Conservation (phyloP, 2,888 invertebrate species). For the Tineola bisselliella region DNA sequence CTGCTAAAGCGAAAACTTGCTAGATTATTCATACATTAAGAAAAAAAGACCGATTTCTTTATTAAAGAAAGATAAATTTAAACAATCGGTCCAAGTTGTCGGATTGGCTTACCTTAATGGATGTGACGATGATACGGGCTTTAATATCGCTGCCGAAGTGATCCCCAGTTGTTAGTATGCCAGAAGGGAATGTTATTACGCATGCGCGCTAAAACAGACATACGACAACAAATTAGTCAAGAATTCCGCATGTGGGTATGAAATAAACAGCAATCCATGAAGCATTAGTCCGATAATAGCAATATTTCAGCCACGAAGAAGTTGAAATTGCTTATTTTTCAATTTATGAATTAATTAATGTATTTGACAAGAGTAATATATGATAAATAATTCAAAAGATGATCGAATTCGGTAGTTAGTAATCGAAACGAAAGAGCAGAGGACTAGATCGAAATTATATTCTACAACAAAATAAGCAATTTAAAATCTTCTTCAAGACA, state of each 20-base stretch:
- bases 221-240: constrained; percentile 56
- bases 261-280: constrained; percentile 8
- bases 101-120: constrained; percentile 46
- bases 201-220: constrained; percentile 68
- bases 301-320: neutral
- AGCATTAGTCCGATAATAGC: neutral
- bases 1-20: too few relatives aligned
- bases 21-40: too few relatives aligned
- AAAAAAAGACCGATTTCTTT: neutral
- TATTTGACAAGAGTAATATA: too few relatives aligned
- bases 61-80: neutral
- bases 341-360: too few relatives aligned
- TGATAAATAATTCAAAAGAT: too few relatives aligned
- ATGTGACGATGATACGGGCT: constrained; percentile 26
- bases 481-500: too few relatives aligned
- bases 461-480: too few relatives aligned
- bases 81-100: neutral
- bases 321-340: neutral
- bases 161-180: constrained; percentile 64
- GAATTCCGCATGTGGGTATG: constrained; percentile 22
- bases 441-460: too few relatives aligned
- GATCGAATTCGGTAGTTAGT: too few relatives aligned
- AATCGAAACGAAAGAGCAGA: too few relatives aligned
- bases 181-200: constrained; percentile 69
- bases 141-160: constrained; percentile 46